Conservation (phyloP, 2,888 invertebrate genomes). For the Smittia sp. region DNA sequence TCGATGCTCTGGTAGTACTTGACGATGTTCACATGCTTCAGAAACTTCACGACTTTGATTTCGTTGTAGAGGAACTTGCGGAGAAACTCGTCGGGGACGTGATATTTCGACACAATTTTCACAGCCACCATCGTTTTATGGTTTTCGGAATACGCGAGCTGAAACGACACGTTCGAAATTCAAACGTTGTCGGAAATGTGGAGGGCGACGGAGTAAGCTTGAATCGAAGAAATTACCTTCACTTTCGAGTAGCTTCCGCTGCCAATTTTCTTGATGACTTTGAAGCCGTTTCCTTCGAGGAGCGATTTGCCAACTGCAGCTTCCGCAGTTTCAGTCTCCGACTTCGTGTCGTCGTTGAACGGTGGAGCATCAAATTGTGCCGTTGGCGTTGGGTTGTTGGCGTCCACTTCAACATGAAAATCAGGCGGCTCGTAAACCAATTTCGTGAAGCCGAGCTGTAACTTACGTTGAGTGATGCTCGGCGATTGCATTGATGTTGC, state of each 20-base stretch:
- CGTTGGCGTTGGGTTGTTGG: too few species aligned
- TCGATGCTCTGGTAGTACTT: constrained; percentile 80
- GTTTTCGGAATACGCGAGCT: constrained; percentile 71
- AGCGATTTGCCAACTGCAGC: constrained; percentile 57
- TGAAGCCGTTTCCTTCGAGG: constrained; percentile 74
- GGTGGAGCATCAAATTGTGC: too few species aligned
- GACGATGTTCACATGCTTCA: constrained; percentile 76
- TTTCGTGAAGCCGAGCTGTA: too few species aligned
- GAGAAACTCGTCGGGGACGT: constrained; percentile 76
- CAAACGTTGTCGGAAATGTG: background rate
- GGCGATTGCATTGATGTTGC: background rate
- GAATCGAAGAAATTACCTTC: constrained; percentile 58
- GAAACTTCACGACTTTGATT: constrained; percentile 77
- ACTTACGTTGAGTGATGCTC: background rate
- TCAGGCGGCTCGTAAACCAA: too few species aligned
- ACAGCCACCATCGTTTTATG: constrained; percentile 74
- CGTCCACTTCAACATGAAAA: too few species aligned
- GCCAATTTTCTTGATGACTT: constrained; percentile 71
- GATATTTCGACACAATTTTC: constrained; percentile 79
- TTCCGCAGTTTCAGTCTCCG: background rate
- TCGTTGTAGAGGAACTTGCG: constrained; percentile 74
- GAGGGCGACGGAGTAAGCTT: background rate
- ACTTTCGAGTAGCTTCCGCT: constrained; percentile 82
- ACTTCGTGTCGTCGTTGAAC: too few species aligned
- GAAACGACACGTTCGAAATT: constrained; percentile 44